Conservation (phyloP, 2,888 invertebrate genomes). For the Augochlorella aurata region DNA sequence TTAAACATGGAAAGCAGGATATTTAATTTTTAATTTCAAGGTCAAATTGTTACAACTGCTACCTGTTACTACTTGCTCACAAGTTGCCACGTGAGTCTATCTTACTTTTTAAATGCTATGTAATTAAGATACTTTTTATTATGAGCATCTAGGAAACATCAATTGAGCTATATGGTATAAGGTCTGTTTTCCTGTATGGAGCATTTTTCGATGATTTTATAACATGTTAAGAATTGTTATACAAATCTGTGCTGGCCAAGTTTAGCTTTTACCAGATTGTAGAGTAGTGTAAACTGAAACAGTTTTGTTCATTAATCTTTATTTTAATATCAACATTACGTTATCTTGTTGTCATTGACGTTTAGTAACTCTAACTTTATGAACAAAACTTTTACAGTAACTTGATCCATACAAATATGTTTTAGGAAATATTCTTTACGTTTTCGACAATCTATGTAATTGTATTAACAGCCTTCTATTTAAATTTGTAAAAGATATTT, state of each 20-base stretch:
- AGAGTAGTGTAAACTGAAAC: too few relatives aligned
- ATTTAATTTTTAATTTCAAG: slow-evolving; percentile 4
- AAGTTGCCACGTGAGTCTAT: neutral
- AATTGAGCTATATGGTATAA: neutral
- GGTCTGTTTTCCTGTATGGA: neutral
- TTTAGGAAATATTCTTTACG: neutral
- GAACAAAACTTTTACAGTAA: neutral
- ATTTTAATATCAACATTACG: neutral
- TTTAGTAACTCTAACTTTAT: neutral
- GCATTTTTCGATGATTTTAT: slow-evolving; percentile 17
- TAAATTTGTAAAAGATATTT: slow-evolving; percentile 22
- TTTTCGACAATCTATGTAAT: slow-evolving; percentile 1
- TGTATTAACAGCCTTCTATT: neutral
- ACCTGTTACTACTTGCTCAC: neutral
- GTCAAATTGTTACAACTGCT: neutral
- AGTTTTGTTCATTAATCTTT: neutral
- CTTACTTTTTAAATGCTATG: neutral
- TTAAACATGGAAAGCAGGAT: neutral
- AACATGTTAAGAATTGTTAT: neutral
- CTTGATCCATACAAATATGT: neutral
- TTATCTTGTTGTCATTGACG: neutral
- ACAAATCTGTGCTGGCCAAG: neutral
- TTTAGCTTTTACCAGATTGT: neutral
- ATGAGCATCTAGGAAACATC: neutral
- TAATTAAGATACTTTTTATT: slow-evolving; percentile 10